Base-by-base conservation (phyloP, 2,113 vertebrate genomes). In the Amblyopsis rosae region DNA sequence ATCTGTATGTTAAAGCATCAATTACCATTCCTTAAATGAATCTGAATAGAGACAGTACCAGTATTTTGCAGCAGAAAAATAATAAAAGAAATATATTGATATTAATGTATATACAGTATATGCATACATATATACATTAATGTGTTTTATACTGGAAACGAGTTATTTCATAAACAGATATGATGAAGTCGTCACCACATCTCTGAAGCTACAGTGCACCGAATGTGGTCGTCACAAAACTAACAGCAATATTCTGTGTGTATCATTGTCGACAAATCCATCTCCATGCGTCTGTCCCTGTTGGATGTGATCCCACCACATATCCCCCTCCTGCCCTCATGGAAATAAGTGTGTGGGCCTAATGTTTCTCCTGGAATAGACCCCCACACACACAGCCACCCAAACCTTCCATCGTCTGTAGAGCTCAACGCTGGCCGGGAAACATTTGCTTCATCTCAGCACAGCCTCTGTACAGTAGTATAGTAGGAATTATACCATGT, bases 161-260 rank as follows among this genome's bases (percentile, higher is more conserved):
- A 58, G 54, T 49, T 69, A 60, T 53, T 16, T 53, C 12, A 50
- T 61, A 19, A 26, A 49, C 33, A 70, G 79, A 35, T 63, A 60
- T 48, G 41, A 71, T 57, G 26, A 53, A 63, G 45, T 67, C 73
- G 73, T 80, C 80, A 79, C 75, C 80, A 76, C 68, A 19, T 64
- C 3, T 82, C 66, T 84, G 82, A 65, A 55, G 32, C 54, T 82
- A 86, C 70, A 64, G 76, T 80, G 80, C 77, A 80, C 82, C 84
- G 86, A 86, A 85, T 83, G 88, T 86, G 75, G 79, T 83, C 82
- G 78, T 72, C 85, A 86, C 83, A 79, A 73, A 86, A 75, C 79
- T 75, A 86, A 88, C 82, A 90, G 88, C 90, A 91, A 91, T 91
- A 91, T 90, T 80, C 62, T 33, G 67, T 74, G 74, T 72, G 79